Evolutionary conservation across 2,888 invertebrate species (phyloP).

Genomic region (Nemoura dubitans): DNA sequence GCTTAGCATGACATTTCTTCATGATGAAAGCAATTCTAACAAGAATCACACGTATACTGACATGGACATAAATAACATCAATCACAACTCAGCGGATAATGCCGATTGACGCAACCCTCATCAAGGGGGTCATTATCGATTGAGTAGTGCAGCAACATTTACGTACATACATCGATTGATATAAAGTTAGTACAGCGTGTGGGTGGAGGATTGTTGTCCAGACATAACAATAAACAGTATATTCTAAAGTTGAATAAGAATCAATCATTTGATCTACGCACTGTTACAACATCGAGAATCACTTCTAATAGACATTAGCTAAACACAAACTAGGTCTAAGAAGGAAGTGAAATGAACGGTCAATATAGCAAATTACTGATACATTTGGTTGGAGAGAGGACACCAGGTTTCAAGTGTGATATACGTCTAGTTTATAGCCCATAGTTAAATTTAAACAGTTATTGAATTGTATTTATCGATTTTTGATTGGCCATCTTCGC

Average conservation of each 20-base stretch:
- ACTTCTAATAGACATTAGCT: constrained; percentile 41
- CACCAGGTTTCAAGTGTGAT: constrained; percentile 20
- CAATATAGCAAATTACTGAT: constrained; percentile 39
- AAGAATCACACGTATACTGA: constrained; percentile 24
- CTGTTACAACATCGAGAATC: constrained; percentile 37
- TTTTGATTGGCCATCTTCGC: background rate
- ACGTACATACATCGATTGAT: constrained; percentile 41
- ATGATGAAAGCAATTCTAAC: constrained; percentile 38
- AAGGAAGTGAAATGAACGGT: constrained; percentile 37
- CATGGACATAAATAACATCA: constrained; percentile 30
- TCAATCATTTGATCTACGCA: constrained; percentile 33
- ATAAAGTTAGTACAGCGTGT: constrained; percentile 34
- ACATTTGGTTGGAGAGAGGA: constrained; percentile 35
- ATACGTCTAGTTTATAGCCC: constrained; percentile 13
- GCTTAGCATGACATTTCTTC: constrained; percentile 17
- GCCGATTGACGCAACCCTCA: background rate
- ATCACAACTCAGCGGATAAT: constrained; percentile 28
- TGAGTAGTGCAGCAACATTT: constrained; percentile 35
- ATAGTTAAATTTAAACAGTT: background rate
- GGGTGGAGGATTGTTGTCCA: constrained; percentile 34
- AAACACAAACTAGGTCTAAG: constrained; percentile 42
- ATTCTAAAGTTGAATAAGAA: constrained; percentile 26
- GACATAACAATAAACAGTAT: constrained; percentile 25
- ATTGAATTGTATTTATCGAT: constrained; percentile 15
- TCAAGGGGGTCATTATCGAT: background rate